Base-by-base conservation (phyloP, 2,888 invertebrate species). In the Mellilla xanthometata region DNA sequence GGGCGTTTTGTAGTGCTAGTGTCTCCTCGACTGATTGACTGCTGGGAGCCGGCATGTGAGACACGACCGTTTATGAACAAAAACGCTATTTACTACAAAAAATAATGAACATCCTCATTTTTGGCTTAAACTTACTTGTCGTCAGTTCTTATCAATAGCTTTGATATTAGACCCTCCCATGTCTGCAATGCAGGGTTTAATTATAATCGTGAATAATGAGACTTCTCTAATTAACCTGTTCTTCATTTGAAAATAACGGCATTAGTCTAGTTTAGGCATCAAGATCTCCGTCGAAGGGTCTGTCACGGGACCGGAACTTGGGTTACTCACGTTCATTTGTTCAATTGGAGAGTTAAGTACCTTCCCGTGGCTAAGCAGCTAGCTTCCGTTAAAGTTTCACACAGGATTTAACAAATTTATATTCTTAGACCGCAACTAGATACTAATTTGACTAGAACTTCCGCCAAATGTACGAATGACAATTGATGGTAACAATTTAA, bases 1-100 rank as follows among this genome's bases (percentile, higher is more conserved):
- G 81, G 81, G 84, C 75, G 81, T 83, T 79, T 81, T 76, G 83
- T 81, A 79, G 75, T 76, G 72, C 76, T 73, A 70, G 77, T 76
- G 73, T 82, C 82, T 83, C 76, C 68, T 77, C 66, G 74, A 72
- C n/a, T n/a, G n/a, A 79, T 78, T 77, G 76, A 57, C 66, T 58
- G 65, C 65, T 60, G 71, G 71, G 68, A 68, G 67, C 62, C 68
- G 68, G 42, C 72, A 71, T 67, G 65, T 62, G 68, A 62, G 61
- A 49, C 58, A 57, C 56, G 55, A 46, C 60, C 64, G 63, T 69
- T 70, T 58, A 54, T 62, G 51, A 55, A 6, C 13, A 31, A 36
- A 27, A 43, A 24, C 19, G 43, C 13, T 36, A 38, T 35, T 35
- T 31, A 12, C 39, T 15, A n/a, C 1, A 10, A 13, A 11, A n/a